Base-by-base conservation (phyloP, 2,888 invertebrate genomes). In the Oxycera nigricornis region DNA sequence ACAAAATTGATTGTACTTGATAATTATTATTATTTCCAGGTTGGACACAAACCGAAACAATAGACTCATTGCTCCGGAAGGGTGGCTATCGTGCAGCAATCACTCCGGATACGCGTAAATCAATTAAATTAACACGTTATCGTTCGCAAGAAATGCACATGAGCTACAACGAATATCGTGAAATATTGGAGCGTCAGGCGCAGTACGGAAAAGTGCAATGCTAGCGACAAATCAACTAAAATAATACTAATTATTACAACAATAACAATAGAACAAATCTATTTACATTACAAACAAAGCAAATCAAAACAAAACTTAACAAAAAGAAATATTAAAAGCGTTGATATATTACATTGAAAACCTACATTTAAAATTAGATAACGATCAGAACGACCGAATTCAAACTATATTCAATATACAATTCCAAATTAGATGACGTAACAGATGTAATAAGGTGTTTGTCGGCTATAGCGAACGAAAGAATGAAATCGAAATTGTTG, bases 31-130 rank as follows among this genome's bases (percentile, higher is more conserved):
- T 11, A 35, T 59, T 83, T 87, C 24, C 86, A 98, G 98, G 98
- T 81, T 99, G 99, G 99, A 95, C 98, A 90, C 96, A 96, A 87
- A 90, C 95, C 79, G 97, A 98, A 87, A 99, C 99, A 26, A 97
- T 99, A 82, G 98, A 99, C 87, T 97, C 98, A 50, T 88, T 99
- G 77, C 89, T 99, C 78, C 91, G 97, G 79, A 99, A 99, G 87
- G 98, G 98, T 78, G 99, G 99, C 62, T 98, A 92, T 87, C 96
- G 96, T 84, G 94, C 96, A 30, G 86, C 89, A 73, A 96, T 97
- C 77, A 95, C 95, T n/a, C 90, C 91, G 28, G 96, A 96, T 73
- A 88, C 94, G 82, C 90, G 97, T 74, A 91, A 94, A 81, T 92
- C 92, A 83, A 94, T 98, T 83, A 96, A 96, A 86, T 88, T 98